phyloP scores from a whole-genome alignment of 2,113 vertebrate genomes.

The Phrynosoma blainvillii region DNA sequence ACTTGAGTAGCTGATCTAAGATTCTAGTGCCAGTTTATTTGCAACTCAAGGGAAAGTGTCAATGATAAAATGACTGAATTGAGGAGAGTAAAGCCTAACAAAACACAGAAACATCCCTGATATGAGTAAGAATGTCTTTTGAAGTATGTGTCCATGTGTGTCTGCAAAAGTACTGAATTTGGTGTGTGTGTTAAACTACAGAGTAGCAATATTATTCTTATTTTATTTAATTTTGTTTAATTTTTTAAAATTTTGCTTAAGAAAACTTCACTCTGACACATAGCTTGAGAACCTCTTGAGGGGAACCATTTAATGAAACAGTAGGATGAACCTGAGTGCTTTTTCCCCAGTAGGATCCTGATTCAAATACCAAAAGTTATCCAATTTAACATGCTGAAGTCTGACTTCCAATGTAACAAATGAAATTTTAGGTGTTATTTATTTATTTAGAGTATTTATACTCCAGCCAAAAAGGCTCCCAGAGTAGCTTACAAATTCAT shows the following conservation, averaged over 20 bases:
- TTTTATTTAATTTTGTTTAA: neutral
- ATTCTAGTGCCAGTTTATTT: neutral
- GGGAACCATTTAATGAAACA: neutral
- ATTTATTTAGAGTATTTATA: too few species aligned
- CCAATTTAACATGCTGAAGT: neutral
- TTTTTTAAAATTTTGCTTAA: too few species aligned
- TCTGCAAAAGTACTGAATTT: neutral
- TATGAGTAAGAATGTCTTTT: neutral
- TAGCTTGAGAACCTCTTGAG: neutral
- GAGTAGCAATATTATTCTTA: neutral
- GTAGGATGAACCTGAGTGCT: too few species aligned
- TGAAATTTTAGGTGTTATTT: too few species aligned
- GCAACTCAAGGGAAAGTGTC: neutral
- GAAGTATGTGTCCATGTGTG: neutral
- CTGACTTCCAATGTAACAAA: neutral
- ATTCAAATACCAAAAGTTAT: neutral
- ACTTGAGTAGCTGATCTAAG: neutral
- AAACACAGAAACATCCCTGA: neutral
- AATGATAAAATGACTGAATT: neutral
- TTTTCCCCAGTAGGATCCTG: neutral
- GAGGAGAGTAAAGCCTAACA: neutral
- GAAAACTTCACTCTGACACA: neutral
- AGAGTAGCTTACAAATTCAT: too few species aligned
- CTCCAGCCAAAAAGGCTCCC: too few species aligned
- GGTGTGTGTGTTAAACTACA: neutral